phyloP scores from a whole-genome alignment of 2,113 vertebrate species.

The Scalopus aquaticus region DNA sequence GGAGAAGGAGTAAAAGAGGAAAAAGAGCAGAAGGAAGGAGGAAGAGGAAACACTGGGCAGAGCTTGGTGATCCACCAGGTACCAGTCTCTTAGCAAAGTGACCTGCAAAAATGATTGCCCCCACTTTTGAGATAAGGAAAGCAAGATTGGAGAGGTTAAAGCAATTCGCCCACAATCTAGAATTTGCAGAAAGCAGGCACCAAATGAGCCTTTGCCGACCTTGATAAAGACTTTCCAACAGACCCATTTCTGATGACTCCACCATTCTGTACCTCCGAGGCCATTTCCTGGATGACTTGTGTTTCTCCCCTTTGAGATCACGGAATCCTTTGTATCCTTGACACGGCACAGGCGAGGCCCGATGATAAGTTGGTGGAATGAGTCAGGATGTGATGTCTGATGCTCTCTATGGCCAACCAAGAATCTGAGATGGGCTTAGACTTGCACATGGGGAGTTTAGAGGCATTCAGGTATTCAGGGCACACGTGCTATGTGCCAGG shows the following conservation, averaged over 20 bases:
- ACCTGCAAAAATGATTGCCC: not conserved
- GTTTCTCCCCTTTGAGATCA: not conserved
- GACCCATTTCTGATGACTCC: not conserved
- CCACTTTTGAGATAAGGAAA: not conserved
- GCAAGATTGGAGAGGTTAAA: not conserved
- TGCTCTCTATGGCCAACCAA: not conserved
- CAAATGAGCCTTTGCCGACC: not conserved
- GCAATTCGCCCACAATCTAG: not conserved
- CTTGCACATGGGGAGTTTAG: not conserved
- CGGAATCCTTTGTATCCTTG: not conserved
- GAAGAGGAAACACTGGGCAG: too few relatives aligned
- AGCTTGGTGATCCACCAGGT: not conserved
- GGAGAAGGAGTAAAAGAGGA: too few relatives aligned
- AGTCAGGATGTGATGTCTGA: not conserved
- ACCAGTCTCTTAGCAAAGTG: not conserved
- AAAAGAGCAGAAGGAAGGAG: too few relatives aligned
- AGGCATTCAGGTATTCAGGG: not conserved
- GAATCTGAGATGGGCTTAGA: not conserved
- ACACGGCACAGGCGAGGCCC: not conserved
- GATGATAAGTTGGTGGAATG: not conserved
- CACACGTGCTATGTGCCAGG: not conserved
- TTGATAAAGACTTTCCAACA: not conserved
- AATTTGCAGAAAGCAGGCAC: not conserved
- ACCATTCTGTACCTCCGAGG: not conserved
- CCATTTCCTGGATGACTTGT: not conserved